Conservation (phyloP, 2,113 vertebrate genomes). For the Poeciliopsis retropinna region DNA sequence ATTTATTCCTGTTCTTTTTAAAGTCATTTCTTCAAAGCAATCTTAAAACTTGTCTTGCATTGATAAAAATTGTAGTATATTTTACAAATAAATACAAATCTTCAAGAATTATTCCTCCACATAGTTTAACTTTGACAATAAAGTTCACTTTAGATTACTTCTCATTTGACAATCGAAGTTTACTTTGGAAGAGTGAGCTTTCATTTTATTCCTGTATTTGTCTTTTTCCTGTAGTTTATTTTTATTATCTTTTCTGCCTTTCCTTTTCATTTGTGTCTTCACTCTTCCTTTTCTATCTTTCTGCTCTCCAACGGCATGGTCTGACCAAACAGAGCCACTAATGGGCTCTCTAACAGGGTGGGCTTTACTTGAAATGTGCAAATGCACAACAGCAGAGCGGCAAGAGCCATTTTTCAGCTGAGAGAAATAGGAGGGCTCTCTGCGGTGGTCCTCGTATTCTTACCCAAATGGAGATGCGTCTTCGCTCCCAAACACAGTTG, state of each 20-base stretch:
- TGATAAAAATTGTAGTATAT: neutral
- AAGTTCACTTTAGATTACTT: neutral
- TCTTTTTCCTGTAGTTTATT: conserved; percentile 10
- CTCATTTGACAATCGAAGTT: neutral
- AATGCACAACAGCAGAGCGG: conserved; percentile 37
- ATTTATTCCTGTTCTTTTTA: neutral
- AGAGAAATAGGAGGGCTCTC: conserved; percentile 31
- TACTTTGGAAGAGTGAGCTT: neutral
- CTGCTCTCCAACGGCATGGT: conserved; percentile 21
- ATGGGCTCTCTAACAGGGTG: conserved; percentile 54
- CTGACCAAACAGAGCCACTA: conserved; percentile 52
- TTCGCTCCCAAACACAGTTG: conserved; percentile 5
- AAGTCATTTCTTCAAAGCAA: neutral
- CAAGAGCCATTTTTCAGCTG: conserved; percentile 45
- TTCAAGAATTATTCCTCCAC: too few relatives aligned
- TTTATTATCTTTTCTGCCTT: neutral
- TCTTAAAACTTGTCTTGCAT: neutral
- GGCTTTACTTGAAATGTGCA: conserved; percentile 39
- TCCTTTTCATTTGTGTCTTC: neutral
- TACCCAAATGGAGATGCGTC: conserved; percentile 42
- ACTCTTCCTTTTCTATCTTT: neutral
- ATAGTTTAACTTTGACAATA: neutral
- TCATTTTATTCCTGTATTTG: neutral
- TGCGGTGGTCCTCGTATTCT: conserved; percentile 27
- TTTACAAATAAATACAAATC: neutral